phyloP scores from a whole-genome alignment of 2,888 invertebrate species.

The Luperina nickerlii region DNA sequence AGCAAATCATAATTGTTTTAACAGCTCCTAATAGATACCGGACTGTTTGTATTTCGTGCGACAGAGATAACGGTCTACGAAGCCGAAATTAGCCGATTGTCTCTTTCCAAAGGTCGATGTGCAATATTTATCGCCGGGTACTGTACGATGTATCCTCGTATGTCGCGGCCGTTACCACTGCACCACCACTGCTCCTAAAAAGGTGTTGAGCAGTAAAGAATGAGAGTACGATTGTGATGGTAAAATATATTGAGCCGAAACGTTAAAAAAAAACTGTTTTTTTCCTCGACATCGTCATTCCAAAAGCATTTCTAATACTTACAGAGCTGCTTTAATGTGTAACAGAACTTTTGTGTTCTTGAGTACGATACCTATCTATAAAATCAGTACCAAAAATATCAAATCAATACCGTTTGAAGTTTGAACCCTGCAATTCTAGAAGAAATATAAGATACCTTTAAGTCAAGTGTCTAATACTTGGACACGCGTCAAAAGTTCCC shows the following conservation, averaged over 20 bases:
- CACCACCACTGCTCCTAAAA: neutral
- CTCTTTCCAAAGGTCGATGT: too few relatives aligned
- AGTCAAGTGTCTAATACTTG: slow-evolving; percentile 42
- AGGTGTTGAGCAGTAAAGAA: neutral
- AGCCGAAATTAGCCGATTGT: too few relatives aligned
- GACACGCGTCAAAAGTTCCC: slow-evolving; percentile 60
- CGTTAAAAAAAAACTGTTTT: neutral
- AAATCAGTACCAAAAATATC: neutral
- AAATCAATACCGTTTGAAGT: neutral
- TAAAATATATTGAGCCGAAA: neutral
- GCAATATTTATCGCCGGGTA: too few relatives aligned
- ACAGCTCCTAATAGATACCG: too few relatives aligned
- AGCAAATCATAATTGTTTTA: too few relatives aligned
- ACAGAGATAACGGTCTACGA: too few relatives aligned
- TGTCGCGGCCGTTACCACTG: too few relatives aligned
- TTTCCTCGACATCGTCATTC: neutral
- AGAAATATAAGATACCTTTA: slow-evolving; percentile 39
- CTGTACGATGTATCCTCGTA: too few relatives aligned
- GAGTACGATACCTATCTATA: neutral
- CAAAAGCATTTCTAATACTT: neutral
- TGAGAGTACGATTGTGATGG: neutral
- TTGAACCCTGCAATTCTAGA: neutral
- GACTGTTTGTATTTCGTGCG: too few relatives aligned
- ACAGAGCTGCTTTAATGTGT: neutral
- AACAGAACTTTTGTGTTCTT: neutral